Conservation (phyloP, 2,113 vertebrate genomes). For the Macquaria australasica region DNA sequence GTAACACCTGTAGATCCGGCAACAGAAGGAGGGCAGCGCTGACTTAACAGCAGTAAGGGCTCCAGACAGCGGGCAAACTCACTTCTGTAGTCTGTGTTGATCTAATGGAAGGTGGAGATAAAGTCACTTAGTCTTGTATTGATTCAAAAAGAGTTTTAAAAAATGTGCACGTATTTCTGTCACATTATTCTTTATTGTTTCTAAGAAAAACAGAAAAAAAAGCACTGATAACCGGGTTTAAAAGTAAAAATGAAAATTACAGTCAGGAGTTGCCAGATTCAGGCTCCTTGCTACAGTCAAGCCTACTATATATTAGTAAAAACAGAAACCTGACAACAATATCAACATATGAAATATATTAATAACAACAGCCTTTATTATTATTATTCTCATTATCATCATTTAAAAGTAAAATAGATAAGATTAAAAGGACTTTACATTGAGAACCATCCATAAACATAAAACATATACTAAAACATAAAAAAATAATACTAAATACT, state of each 20-base stretch:
- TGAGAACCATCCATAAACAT: too few relatives aligned
- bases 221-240: background rate
- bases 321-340: too few relatives aligned
- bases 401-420: too few relatives aligned
- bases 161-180: background rate
- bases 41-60: constrained; percentile 86
- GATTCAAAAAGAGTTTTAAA: background rate
- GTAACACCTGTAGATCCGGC: constrained; percentile 38
- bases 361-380: too few relatives aligned
- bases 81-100: constrained; percentile 89
- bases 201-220: background rate
- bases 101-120: constrained; percentile 76
- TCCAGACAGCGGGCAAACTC: constrained; percentile 93
- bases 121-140: background rate
- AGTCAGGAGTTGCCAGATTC: background rate
- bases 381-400: too few relatives aligned
- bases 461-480: too few relatives aligned
- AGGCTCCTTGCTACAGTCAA: background rate
- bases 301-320: background rate
- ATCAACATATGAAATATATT: too few relatives aligned
- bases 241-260: background rate
- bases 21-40: constrained; percentile 80
- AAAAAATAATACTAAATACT: too few relatives aligned
- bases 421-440: too few relatives aligned
- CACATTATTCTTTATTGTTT: background rate